Conservation (phyloP, 2,888 invertebrate species). For the Neoitamus cyanurus region DNA sequence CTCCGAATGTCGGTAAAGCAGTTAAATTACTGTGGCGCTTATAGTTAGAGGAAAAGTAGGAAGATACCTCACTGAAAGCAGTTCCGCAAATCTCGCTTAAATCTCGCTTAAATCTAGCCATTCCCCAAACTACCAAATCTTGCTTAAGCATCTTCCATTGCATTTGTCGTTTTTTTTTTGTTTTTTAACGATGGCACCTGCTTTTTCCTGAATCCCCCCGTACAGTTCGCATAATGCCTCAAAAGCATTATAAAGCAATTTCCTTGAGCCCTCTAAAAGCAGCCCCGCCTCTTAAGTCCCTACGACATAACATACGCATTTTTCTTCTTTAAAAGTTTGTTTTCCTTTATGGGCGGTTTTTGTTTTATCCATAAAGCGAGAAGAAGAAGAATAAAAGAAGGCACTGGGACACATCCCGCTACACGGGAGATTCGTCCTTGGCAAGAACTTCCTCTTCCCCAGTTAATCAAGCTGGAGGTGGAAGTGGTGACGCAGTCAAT, state of each 20-base stretch:
- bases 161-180: background rate
- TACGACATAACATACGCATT: background rate
- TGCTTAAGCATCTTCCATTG: background rate
- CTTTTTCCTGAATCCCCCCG: background rate
- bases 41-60: background rate
- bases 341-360: background rate
- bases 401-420: background rate
- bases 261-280: background rate
- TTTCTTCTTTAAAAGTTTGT: background rate
- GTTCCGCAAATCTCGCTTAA: background rate
- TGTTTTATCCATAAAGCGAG: background rate
- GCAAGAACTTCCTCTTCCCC: background rate
- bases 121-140: background rate
- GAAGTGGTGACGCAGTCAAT: background rate
- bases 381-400: background rate
- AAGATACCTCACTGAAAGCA: background rate
- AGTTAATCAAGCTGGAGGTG: background rate
- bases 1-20: too few relatives aligned
- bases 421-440: background rate
- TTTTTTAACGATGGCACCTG: background rate
- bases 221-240: background rate
- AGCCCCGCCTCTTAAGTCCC: background rate
- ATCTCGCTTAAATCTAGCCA: background rate
- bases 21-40: too few relatives aligned
- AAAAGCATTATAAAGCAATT: constrained; percentile 1